phyloP scores from a whole-genome alignment of 2,113 vertebrate species.

The Microtus richardsoni region DNA sequence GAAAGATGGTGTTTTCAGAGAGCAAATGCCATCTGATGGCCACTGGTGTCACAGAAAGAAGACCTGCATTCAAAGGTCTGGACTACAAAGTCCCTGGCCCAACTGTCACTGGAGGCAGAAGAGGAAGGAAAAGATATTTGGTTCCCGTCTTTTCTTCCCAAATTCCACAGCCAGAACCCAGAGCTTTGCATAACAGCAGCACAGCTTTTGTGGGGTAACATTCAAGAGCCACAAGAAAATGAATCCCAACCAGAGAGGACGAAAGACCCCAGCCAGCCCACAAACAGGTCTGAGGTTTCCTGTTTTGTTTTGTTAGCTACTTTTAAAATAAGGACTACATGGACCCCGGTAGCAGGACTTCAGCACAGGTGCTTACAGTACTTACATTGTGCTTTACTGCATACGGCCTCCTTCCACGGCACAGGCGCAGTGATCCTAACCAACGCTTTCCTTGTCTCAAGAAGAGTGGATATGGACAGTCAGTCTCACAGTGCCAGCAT shows the following conservation, averaged over 20 bases:
- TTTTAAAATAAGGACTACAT: conserved; percentile 16
- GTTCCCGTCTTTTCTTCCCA: neutral
- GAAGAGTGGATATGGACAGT: neutral
- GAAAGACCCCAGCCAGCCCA: neutral
- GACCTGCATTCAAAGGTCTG: neutral
- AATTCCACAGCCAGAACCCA: neutral
- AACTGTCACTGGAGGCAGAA: neutral
- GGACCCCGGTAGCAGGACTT: neutral
- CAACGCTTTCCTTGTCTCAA: conserved; percentile 52
- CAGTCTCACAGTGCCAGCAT: neutral
- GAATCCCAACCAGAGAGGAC: conserved; percentile 8
- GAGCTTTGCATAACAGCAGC: neutral
- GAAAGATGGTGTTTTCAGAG: neutral
- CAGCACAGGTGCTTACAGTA: neutral
- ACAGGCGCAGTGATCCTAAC: conserved; percentile 49
- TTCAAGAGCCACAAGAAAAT: neutral
- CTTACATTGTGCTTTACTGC: neutral
- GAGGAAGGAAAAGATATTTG: neutral
- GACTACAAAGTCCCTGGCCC: neutral
- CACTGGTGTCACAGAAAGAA: neutral
- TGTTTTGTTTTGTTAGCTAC: neutral
- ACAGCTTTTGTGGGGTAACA: neutral
- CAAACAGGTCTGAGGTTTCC: neutral
- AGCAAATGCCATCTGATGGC: neutral
- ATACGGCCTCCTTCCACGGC: conserved; percentile 33